Base-by-base conservation (phyloP, 2,888 invertebrate species). In the Brenthis daphne region DNA sequence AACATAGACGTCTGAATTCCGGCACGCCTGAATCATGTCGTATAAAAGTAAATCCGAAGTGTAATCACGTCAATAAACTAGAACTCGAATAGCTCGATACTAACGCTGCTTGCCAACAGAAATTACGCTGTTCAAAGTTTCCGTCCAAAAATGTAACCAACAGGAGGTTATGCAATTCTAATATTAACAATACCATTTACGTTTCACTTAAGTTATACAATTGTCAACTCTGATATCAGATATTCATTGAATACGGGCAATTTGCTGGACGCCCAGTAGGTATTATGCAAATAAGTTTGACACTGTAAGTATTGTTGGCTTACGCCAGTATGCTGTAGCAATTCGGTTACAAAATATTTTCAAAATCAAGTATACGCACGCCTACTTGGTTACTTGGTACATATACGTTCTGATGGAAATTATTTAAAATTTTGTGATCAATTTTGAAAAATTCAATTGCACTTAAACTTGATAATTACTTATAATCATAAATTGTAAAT, bases 281-380 rank as follows among this genome's bases (percentile, higher is more conserved):
- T 84, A 85, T 92, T 91, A 91, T 91, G 92, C 89, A 91, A 92
- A 92, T 90, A 83, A 80, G 80, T 58, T 24, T 14, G 20, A 82
- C 84, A 84, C 81, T 89, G 86, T 88, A 89, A 86, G 83, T 86
- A 82, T 85, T 84, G 77, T 83, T 78, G 80, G 85, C 88, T 92
- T 92, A 87, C 90, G 89, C 90, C 90, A 91, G 85, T 86, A 81
- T 74, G 82, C 90, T 89, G 87, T 89, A 82, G 90, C 89, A 90
- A 90, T 83, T 82, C 75, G 78, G 85, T 92, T 92, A 89, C 89
- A 88, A 92, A 92, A 90, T 82, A 84, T 90, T 90, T 91, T 91
- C 84, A 89, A 92, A 90, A 90, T 81, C 82, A 77, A 76, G 79
- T 72, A 81, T 80, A 85, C 87, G 11, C 8, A 85, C 87, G 11